Evolutionary conservation across 1,140 invertebrate genomes (phyloP).

Genomic region (Coelopa frigida): DNA sequence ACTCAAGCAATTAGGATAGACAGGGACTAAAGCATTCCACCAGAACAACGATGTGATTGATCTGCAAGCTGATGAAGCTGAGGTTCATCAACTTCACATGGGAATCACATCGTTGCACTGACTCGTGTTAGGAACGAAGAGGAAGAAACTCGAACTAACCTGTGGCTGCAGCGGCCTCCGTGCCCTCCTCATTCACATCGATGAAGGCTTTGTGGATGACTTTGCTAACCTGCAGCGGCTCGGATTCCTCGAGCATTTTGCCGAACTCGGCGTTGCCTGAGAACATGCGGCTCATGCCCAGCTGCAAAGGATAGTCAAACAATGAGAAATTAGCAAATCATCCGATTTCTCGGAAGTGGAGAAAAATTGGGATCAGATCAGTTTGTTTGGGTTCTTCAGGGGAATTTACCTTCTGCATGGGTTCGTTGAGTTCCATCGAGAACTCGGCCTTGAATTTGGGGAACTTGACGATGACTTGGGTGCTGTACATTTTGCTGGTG

Average conservation of each 20-base stretch:
- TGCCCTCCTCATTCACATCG: slow-evolving; percentile 53
- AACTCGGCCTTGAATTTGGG: slow-evolving; percentile 59
- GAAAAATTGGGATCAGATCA: too few relatives aligned
- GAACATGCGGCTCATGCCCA: slow-evolving; percentile 56
- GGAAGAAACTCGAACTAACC: slow-evolving; percentile 24
- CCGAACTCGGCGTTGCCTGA: slow-evolving; percentile 51
- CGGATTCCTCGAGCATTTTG: slow-evolving; percentile 49
- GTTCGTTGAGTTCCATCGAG: slow-evolving; percentile 46
- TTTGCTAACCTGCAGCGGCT: slow-evolving; percentile 47
- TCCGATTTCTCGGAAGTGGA: neutral
- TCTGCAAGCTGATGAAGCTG: neutral
- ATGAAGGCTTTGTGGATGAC: slow-evolving; percentile 53
- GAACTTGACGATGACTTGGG: slow-evolving; percentile 48
- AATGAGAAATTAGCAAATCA: slow-evolving; percentile 8
- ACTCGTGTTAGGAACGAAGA: neutral
- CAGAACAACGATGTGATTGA: too few relatives aligned
- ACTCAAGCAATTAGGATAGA: neutral
- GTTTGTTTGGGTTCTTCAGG: neutral
- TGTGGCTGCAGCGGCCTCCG: slow-evolving; percentile 49
- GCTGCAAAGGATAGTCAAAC: slow-evolving; percentile 31
- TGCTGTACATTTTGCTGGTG: slow-evolving; percentile 23
- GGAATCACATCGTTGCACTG: too few relatives aligned
- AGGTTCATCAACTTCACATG: neutral
- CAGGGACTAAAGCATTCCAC: too few relatives aligned
- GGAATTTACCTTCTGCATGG: slow-evolving; percentile 48